Percentiles rank a stretch among this genome's conserved stretches.
These are phyloP conservation scores for Tachysurus fulvidraco DNA, from an alignment of 2,113 vertebrate genomes.

Conservation along the genomic window DNA sequence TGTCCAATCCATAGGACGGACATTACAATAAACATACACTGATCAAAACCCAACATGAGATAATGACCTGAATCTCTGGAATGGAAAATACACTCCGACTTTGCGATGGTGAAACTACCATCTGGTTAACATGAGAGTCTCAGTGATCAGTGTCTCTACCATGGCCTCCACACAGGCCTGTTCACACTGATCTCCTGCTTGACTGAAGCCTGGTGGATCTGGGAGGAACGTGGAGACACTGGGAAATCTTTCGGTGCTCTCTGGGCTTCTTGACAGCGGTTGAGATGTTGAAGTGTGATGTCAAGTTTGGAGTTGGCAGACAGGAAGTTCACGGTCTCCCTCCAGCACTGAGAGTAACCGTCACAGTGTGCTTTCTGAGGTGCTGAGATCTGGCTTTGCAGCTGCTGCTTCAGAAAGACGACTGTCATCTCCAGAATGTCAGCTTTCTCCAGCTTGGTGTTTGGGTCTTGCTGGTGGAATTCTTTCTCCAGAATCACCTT, in stretches of 20 bases:
- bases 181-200: conserved; percentile 57
- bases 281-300: conserved; percentile 42
- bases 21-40: neutral
- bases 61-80: neutral
- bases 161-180: conserved; percentile 75
- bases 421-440: conserved; percentile 75
- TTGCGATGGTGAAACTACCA: conserved; percentile 49
- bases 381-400: conserved; percentile 26
- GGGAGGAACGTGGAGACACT: neutral
- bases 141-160: conserved; percentile 63
- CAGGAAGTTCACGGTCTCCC: conserved; percentile 72
- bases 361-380: conserved; percentile 67
- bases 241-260: neutral
- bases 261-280: conserved; percentile 36
- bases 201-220: conserved; percentile 41
- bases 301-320: conserved; percentile 70
- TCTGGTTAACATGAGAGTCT: conserved; percentile 39
- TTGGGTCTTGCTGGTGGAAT: conserved; percentile 62
- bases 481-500: conserved; percentile 47
- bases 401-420: conserved; percentile 69
- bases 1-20: conserved; percentile 10
- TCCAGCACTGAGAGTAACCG: conserved; percentile 70
- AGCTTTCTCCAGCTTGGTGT: conserved; percentile 75
- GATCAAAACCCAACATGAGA: conserved; percentile 19
- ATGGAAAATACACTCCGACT: conserved; percentile 24